Evolutionary conservation across 2,888 invertebrate species (phyloP).

Genomic region (Meganola albula): DNA sequence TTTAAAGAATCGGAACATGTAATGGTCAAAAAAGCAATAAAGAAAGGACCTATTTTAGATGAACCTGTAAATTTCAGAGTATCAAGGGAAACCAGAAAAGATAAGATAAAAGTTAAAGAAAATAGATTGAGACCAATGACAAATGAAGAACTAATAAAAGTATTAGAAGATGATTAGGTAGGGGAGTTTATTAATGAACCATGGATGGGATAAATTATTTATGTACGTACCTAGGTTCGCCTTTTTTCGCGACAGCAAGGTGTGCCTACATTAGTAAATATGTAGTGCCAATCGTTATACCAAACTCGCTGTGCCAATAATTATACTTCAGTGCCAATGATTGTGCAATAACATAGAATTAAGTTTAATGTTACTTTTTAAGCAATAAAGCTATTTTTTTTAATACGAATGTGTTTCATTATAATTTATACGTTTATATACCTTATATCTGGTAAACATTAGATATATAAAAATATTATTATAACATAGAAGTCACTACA

Average conservation of each 20-base stretch:
- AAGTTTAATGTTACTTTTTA: conserved; percentile 23
- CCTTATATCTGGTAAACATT: conserved; percentile 15
- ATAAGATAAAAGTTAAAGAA: conserved; percentile 17
- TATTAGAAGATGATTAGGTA: conserved; percentile 22
- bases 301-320: conserved; percentile 22
- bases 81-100: conserved; percentile 16
- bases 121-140: conserved; percentile 21
- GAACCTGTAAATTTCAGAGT: conserved; percentile 19
- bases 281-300: conserved; percentile 17
- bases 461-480: conserved; percentile 20
- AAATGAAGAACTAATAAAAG: conserved; percentile 23
- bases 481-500: conserved; percentile 16
- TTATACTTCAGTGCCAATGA: conserved; percentile 26
- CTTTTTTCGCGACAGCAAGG: conserved; percentile 6
- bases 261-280: conserved; percentile 16
- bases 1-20: conserved; percentile 18
- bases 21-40: conserved; percentile 14
- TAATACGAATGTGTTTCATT: conserved; percentile 16
- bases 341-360: conserved; percentile 23
- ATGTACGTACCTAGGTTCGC: conserved; percentile 10
- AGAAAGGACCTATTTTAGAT: conserved; percentile 17
- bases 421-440: conserved; percentile 18
- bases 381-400: conserved; percentile 21
- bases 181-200: conserved; percentile 14
- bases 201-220: conserved; percentile 5